Base-by-base conservation (phyloP, 1,140 invertebrate genomes). In the Lepidurus packardi region DNA sequence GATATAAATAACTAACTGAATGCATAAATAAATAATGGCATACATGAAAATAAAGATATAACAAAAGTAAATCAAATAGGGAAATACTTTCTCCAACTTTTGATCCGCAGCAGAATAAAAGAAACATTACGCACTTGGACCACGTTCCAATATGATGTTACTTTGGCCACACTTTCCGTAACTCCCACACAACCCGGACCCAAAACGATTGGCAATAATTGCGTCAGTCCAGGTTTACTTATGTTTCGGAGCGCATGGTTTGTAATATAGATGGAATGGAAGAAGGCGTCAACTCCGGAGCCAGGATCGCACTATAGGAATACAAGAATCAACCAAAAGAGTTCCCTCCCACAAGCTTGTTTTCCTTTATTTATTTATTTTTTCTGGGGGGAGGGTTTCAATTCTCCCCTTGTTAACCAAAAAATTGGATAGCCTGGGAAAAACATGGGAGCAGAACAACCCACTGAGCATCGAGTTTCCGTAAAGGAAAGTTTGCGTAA, bases 141-240 rank as follows among this genome's bases (percentile, higher is more conserved):
- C 80, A 96, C 92, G 83, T 95, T 96, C 94, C 93, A 95, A 83
- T 95, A 94, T 11, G 93, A 92, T 11, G 94, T 92, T 78, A 96
- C 92, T 85, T 95, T 93, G 7, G 94, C 94, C 53, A 97, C 86
- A 80, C 91, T 92, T 85, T 95, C 94, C 0, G 93, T 95, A 34
- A 96, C 94, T 82, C 95, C 94, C 1, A 93, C 94, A 83, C 93
- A 95, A 1, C 93, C 91, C 1, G 92, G 91, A n/a, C 93, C 94
- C 45, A 97, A 86, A 24, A 96, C 83, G 85, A 93, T 90, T 43
- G 92, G 87, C 87, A 96, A 83, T 65, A 82, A 81, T 21, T 82
- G 82, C 73, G 83, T 83, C n/a, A 82, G 80, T 34, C 41, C 53
- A 13, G 43, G 9, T 16, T 53, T 74, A 77, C 79, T 92, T 25